These are phyloP conservation scores for Peribatodes rhomboidaria DNA, from an alignment of 2,888 invertebrate species.

Conservation along the genomic window DNA sequence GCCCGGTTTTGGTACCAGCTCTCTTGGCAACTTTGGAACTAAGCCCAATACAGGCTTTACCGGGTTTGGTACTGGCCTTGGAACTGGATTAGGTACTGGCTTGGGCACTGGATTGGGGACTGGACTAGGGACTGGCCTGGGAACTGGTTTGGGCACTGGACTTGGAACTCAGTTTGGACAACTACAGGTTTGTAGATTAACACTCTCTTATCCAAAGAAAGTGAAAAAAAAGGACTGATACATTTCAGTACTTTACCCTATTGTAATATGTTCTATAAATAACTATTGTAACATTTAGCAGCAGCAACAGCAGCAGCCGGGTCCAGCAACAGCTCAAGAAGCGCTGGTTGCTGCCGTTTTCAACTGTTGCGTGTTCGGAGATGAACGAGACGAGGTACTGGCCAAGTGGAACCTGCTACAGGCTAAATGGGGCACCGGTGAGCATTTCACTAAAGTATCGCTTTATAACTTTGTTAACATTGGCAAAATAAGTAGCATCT, in stretches of 20 bases:
- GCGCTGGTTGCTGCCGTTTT: conserved; percentile 91
- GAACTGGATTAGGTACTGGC: conserved; percentile 53
- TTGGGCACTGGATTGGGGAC: conserved; percentile 74
- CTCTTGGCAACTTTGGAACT: conserved; percentile 66
- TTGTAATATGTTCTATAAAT: neutral
- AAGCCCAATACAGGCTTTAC: conserved; percentile 72
- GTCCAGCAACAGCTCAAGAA: conserved; percentile 88
- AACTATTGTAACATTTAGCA: conserved; percentile 15
- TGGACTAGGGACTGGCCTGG: conserved; percentile 65
- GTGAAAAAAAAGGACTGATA: too few relatives aligned
- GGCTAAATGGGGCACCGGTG: conserved; percentile 94
- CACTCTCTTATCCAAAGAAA: too few relatives aligned
- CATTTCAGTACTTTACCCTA: too few relatives aligned
- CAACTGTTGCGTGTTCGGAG: conserved; percentile 95
- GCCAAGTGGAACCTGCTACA: conserved; percentile 98
- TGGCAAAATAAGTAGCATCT: too few relatives aligned
- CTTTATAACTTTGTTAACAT: too few relatives aligned
- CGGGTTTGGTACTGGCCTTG: conserved; percentile 76
- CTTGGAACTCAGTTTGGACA: conserved; percentile 81
- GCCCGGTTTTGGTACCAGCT: conserved; percentile 60
- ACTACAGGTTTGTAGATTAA: conserved; percentile 62
- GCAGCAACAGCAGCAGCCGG: conserved; percentile 82
- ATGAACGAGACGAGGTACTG: conserved; percentile 97
- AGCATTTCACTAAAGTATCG: too few relatives aligned
- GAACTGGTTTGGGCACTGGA: conserved; percentile 63